Evolutionary conservation across 2,113 vertebrate species (phyloP).

Genomic region (Anoplopoma fimbria): DNA sequence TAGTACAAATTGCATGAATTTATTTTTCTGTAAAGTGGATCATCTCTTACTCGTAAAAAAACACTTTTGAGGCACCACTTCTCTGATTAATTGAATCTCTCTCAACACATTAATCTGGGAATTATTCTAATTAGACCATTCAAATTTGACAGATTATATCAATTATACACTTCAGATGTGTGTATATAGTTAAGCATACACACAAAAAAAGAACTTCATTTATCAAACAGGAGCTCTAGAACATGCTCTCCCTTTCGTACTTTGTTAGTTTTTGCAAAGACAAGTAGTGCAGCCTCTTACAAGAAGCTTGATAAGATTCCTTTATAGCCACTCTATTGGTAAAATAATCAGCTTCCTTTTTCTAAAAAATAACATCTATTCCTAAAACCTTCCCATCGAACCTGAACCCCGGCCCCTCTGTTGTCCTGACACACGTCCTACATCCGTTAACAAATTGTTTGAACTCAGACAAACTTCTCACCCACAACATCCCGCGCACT

Average conservation of each 20-base stretch:
- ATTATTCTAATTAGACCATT: conserved; percentile 17
- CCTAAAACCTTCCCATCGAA: not conserved
- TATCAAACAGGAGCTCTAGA: not conserved
- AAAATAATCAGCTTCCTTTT: not conserved
- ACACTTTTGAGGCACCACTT: conserved; percentile 16
- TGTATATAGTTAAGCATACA: conserved; percentile 2
- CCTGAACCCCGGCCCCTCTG: not conserved
- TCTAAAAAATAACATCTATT: not conserved
- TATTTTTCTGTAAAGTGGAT: not conserved
- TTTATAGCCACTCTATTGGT: not conserved
- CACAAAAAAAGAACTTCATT: not conserved
- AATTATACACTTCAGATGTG: conserved; percentile 6
- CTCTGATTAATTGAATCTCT: conserved; percentile 4
- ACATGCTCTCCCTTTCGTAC: not conserved
- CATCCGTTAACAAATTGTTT: conserved; percentile 8
- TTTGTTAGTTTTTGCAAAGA: not conserved
- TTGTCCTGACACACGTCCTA: not conserved
- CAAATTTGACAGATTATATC: conserved; percentile 15
- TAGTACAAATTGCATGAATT: not conserved
- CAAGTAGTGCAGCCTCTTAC: not conserved
- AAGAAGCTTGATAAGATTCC: not conserved
- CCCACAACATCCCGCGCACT: not conserved
- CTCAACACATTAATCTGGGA: conserved; percentile 22
- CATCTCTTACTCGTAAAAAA: not conserved
- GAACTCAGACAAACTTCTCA: conserved; percentile 19